A percentile compares a stretch with the other conserved stretches of the same genome.
These are phyloP conservation scores for Eurytoma californica DNA, from an alignment of 2,888 invertebrate genomes.

Conservation along the genomic window DNA sequence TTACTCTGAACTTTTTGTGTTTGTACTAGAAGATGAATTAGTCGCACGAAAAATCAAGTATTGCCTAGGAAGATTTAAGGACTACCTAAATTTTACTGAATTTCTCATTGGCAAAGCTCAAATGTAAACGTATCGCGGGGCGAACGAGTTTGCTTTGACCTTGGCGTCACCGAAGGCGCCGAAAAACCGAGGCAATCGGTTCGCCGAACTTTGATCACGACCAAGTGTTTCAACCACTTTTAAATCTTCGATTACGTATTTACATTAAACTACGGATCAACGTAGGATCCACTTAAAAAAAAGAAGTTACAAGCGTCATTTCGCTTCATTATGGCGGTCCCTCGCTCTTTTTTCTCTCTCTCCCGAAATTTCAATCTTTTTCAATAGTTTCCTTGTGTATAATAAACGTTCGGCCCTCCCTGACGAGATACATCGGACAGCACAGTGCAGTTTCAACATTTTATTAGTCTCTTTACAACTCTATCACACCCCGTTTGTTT, in stretches of 20 bases:
- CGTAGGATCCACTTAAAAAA: conserved; percentile 26
- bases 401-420: conserved; percentile 70
- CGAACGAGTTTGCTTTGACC: background rate
- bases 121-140: conserved; percentile 4
- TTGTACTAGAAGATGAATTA: conserved; percentile 24
- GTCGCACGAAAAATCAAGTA: background rate
- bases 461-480: conserved; percentile 26
- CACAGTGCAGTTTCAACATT: conserved; percentile 60
- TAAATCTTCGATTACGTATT: conserved; percentile 31
- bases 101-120: conserved; percentile 31
- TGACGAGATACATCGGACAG: conserved; percentile 67
- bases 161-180: background rate
- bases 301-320: conserved; percentile 6
- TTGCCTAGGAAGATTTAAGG: conserved; percentile 22
- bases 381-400: conserved; percentile 39
- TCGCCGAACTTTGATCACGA: background rate
- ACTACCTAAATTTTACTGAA: conserved; percentile 10
- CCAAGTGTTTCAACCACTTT: conserved; percentile 1
- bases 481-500: conserved; percentile 52
- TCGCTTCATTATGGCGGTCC: conserved; percentile 31
- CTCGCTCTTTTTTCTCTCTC: conserved; percentile 47
- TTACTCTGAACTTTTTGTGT: conserved; percentile 23
- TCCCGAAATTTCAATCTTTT: conserved; percentile 40
- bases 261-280: conserved; percentile 48
- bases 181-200: background rate